These are phyloP conservation scores for Drosophila nigritarsus DNA, from an alignment of 2,888 invertebrate species.

Conservation along the genomic window DNA sequence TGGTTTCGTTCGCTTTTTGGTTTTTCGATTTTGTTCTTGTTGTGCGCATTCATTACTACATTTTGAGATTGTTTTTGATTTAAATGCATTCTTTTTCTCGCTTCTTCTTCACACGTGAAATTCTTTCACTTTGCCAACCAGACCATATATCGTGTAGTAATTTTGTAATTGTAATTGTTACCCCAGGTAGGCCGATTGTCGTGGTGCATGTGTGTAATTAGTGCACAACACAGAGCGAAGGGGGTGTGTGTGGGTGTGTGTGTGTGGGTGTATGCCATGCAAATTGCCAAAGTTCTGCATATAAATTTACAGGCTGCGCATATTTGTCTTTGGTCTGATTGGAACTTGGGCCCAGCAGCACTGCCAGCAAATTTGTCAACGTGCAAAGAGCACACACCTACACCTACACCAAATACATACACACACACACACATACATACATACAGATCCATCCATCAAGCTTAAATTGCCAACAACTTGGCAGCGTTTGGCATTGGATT, in stretches of 20 bases:
- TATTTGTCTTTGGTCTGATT: conserved; percentile 71
- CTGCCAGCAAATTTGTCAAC: conserved; percentile 43
- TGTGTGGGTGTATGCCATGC: conserved; percentile 28
- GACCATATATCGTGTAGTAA: conserved; percentile 38
- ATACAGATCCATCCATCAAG: conserved; percentile 10
- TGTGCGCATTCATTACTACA: conserved; percentile 33
- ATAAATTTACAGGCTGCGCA: conserved; percentile 66
- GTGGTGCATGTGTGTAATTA: conserved; percentile 66
- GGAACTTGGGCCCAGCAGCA: conserved; percentile 16
- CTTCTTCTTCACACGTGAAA: conserved; percentile 36
- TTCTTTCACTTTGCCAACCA: conserved; percentile 18
- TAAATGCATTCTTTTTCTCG: conserved; percentile 52
- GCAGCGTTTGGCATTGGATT: neutral
- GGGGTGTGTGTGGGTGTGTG: neutral
- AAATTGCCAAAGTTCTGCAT: conserved; percentile 68
- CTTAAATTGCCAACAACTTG: conserved; percentile 20
- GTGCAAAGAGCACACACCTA: neutral
- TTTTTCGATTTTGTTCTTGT: conserved; percentile 30
- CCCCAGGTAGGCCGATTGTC: conserved; percentile 24
- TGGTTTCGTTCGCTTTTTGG: conserved; percentile 15
- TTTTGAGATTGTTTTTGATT: conserved; percentile 54
- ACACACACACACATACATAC: neutral
- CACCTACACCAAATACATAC: neutral
- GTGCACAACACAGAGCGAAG: conserved; percentile 25
- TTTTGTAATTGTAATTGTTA: conserved; percentile 53